Percentiles rank a stretch among this genome's conserved stretches.
phyloP scores from a whole-genome alignment of 2,888 invertebrate genomes.

The Galerucella pusilla region DNA sequence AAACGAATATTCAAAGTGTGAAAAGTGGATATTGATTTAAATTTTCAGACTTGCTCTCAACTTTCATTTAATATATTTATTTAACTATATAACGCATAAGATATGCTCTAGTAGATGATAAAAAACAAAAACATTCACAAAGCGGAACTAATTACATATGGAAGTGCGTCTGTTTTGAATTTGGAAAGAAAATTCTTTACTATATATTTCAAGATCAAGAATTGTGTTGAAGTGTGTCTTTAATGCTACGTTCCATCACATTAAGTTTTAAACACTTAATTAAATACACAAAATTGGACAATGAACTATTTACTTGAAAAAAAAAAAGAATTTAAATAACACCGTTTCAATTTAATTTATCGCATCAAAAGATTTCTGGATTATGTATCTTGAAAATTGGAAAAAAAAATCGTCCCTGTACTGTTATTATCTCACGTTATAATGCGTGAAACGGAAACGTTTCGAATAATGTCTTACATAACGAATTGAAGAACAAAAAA shows the following conservation, averaged over 20 bases:
- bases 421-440: neutral
- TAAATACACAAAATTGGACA: neutral
- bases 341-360: neutral
- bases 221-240: neutral
- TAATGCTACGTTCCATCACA: neutral
- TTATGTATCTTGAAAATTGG: neutral
- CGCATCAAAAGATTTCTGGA: neutral
- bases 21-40: neutral
- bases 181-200: neutral
- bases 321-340: neutral
- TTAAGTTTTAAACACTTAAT: neutral
- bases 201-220: neutral
- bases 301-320: neutral
- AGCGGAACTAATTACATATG: constrained; percentile 25
- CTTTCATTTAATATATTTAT: neutral
- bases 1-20: neutral
- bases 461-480: neutral
- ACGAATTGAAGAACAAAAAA: neutral
- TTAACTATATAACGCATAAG: constrained; percentile 15
- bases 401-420: neutral
- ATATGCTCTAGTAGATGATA: constrained; percentile 24
- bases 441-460: neutral
- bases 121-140: constrained; percentile 22
- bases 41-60: neutral
- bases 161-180: neutral